phyloP scores from a whole-genome alignment of 2,888 invertebrate genomes.

The Drosophila dives region DNA sequence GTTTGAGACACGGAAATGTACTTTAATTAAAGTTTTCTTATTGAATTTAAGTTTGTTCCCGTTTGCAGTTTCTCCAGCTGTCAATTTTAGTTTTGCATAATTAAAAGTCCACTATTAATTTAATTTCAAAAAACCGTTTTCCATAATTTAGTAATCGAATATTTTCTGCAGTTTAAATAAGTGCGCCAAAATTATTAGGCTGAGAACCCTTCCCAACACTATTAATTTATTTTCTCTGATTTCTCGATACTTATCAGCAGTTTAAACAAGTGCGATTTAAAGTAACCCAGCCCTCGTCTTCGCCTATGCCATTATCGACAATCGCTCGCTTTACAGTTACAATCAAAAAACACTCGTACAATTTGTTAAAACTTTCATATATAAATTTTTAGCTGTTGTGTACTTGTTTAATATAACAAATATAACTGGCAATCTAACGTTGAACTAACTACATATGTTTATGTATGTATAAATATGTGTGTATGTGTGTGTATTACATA shows the following conservation, averaged over 20 bases:
- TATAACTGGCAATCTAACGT: slow-evolving; percentile 74
- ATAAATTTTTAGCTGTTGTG: slow-evolving; percentile 31
- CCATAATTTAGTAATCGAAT: slow-evolving; percentile 4
- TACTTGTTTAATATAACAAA: slow-evolving; percentile 55
- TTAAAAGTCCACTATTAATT: slow-evolving; percentile 35
- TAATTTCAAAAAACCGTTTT: slow-evolving; percentile 9
- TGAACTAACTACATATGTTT: slow-evolving; percentile 69
- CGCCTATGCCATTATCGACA: not conserved
- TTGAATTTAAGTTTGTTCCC: slow-evolving; percentile 37
- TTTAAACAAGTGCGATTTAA: slow-evolving; percentile 14
- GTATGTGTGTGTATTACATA: slow-evolving; percentile 55
- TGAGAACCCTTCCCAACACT: slow-evolving; percentile 10
- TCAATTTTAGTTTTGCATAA: slow-evolving; percentile 22
- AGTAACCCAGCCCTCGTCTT: slow-evolving; percentile 19
- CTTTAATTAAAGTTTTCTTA: slow-evolving; percentile 21
- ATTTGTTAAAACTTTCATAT: slow-evolving; percentile 48
- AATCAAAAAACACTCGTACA: not conserved
- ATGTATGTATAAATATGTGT: slow-evolving; percentile 39
- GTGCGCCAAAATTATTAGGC: not conserved
- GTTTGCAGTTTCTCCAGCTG: slow-evolving; percentile 13
- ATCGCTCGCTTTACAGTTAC: slow-evolving; percentile 10
- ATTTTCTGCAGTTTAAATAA: slow-evolving; percentile 10
- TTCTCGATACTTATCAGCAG: slow-evolving; percentile 1
- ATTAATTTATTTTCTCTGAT: slow-evolving; percentile 8
- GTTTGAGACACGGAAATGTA: slow-evolving; percentile 39